Evolutionary conservation across 2,797 vertebrate genomes (phyloP).

Genomic region (Hephaestus fuliginosus): DNA sequence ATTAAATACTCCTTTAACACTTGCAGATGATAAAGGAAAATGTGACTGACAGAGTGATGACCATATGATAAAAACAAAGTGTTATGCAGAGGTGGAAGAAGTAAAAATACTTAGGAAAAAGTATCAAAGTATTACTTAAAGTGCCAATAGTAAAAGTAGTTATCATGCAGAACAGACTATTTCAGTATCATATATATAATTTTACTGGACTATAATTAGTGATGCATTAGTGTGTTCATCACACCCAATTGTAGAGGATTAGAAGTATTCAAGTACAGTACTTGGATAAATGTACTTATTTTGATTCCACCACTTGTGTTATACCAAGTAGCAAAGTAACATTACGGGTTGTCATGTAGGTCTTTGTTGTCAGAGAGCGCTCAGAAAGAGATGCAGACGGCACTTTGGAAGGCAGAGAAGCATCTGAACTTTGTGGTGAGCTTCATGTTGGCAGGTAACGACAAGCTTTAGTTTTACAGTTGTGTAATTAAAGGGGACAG

Average conservation of each 20-base stretch:
- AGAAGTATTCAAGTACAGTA: too few species aligned
- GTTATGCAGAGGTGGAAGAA: not conserved
- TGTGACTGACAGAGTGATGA: not conserved
- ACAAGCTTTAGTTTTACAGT: not conserved
- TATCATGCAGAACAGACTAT: too few species aligned
- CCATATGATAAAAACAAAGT: not conserved
- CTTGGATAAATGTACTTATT: too few species aligned
- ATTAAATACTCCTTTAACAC: not conserved
- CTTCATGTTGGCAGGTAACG: conserved; percentile 88
- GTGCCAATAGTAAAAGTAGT: too few species aligned
- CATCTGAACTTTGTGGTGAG: conserved; percentile 74
- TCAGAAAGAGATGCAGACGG: conserved; percentile 77
- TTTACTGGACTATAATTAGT: too few species aligned
- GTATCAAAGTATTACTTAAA: too few species aligned
- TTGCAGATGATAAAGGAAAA: not conserved
- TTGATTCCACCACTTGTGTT: too few species aligned
- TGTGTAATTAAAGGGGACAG: not conserved
- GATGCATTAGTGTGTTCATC: too few species aligned
- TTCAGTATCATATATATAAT: too few species aligned
- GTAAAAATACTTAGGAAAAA: too few species aligned
- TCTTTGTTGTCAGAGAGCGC: conserved; percentile 78
- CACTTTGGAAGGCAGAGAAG: conserved; percentile 88
- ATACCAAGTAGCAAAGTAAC: not conserved
- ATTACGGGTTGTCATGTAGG: conserved; percentile 68
- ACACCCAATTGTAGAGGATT: too few species aligned